phyloP scores from a whole-genome alignment of 2,888 invertebrate species.

The Panzeria rudis region DNA sequence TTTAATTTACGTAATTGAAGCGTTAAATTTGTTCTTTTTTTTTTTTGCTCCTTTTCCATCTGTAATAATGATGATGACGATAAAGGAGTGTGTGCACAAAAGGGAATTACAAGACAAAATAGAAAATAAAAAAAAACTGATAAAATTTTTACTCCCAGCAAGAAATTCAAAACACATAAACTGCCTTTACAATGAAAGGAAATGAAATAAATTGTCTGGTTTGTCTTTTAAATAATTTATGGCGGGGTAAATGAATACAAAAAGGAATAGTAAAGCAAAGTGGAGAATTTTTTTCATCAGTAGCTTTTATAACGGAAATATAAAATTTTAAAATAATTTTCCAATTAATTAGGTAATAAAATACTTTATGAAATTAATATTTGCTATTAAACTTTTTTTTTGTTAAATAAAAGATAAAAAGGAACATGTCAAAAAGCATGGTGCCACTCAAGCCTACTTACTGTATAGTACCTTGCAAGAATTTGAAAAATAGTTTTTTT shows the following conservation, averaged over 20 bases:
- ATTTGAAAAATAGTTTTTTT: too few relatives aligned
- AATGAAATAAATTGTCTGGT: slow-evolving; percentile 39
- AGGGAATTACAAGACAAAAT: slow-evolving; percentile 13
- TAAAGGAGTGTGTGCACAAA: slow-evolving; percentile 11
- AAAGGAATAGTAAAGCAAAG: neutral
- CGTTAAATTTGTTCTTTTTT: slow-evolving; percentile 55
- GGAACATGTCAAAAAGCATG: neutral
- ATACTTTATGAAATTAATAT: neutral
- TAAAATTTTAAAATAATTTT: slow-evolving; percentile 45
- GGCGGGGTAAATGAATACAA: neutral
- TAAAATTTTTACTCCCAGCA: neutral
- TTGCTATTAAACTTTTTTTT: neutral
- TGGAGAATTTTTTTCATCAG: neutral
- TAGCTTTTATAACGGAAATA: slow-evolving; percentile 4
- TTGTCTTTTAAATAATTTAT: slow-evolving; percentile 30
- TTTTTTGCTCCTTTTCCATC: slow-evolving; percentile 18
- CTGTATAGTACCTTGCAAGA: too few relatives aligned
- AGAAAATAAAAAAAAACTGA: neutral
- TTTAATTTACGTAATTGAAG: slow-evolving; percentile 61
- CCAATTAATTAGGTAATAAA: slow-evolving; percentile 54
- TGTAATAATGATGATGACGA: neutral
- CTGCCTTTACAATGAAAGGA: slow-evolving; percentile 5
- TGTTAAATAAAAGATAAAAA: neutral
- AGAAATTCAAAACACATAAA: neutral
- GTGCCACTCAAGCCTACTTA: neutral